Conservation (phyloP, 2,797 vertebrate genomes). For the Peromyscus aztecus region DNA sequence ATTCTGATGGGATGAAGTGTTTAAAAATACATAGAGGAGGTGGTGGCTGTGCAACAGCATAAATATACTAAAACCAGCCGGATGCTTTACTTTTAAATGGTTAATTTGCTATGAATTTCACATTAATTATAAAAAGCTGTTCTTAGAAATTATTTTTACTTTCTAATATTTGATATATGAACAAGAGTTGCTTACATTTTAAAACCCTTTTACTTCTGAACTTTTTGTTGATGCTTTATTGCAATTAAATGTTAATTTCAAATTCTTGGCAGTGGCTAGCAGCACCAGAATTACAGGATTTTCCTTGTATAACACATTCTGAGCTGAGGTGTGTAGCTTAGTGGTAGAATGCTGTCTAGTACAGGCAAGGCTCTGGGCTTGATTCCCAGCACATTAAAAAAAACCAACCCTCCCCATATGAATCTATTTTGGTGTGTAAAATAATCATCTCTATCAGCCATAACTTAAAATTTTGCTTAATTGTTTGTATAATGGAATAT, state of each 20-base stretch:
- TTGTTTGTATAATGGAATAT: not conserved
- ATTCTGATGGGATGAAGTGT: not conserved
- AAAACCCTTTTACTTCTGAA: not conserved
- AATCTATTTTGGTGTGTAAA: not conserved
- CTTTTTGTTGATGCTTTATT: not conserved
- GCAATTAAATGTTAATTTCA: not conserved
- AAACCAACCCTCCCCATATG: not conserved
- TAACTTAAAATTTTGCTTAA: not conserved
- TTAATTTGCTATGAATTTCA: not conserved
- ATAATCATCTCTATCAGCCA: not conserved
- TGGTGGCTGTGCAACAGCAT: not conserved
- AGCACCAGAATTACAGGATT: not conserved
- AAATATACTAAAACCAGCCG: not conserved
- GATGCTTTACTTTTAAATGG: not conserved
- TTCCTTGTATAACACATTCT: not conserved
- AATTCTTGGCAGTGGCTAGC: not conserved
- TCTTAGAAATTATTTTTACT: not conserved
- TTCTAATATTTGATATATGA: not conserved
- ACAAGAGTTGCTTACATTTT: not conserved
- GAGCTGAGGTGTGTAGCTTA: not conserved
- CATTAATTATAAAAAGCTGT: not conserved
- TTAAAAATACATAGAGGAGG: not conserved
- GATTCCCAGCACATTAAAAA: not conserved
- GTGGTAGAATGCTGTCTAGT: not conserved
- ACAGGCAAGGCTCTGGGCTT: not conserved